These are phyloP conservation scores for Drosophila varians DNA, from an alignment of 1,140 invertebrate species.

Conservation along the genomic window DNA sequence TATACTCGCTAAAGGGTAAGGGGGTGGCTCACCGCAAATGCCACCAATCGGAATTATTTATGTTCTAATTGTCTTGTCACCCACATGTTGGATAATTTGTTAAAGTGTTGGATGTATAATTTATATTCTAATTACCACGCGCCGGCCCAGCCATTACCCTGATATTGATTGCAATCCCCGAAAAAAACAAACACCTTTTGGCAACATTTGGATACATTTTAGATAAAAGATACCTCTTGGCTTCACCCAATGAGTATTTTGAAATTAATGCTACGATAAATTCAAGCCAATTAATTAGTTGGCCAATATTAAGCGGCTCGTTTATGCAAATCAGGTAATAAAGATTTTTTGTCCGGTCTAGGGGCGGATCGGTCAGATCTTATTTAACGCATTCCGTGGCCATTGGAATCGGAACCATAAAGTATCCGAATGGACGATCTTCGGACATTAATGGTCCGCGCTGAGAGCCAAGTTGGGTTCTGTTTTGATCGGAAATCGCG, in stretches of 20 bases:
- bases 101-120: slow-evolving; percentile 8
- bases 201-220: background rate
- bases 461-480: slow-evolving; percentile 26
- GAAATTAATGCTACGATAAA: slow-evolving; percentile 57
- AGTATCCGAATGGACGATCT: slow-evolving; percentile 26
- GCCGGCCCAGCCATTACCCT: background rate
- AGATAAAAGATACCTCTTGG: background rate
- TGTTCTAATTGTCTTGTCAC: slow-evolving; percentile 31
- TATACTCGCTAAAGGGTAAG: slow-evolving; percentile 22
- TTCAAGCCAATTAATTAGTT: slow-evolving; percentile 67
- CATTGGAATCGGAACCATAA: slow-evolving; percentile 43
- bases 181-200: background rate
- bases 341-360: slow-evolving; percentile 55
- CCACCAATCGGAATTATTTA: slow-evolving; percentile 14
- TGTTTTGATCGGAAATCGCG: slow-evolving; percentile 22
- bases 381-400: slow-evolving; percentile 66
- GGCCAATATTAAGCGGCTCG: slow-evolving; percentile 48
- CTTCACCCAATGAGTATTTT: slow-evolving; percentile 58
- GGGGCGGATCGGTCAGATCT: slow-evolving; percentile 38
- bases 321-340: slow-evolving; percentile 70
- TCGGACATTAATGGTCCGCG: slow-evolving; percentile 37
- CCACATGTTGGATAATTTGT: slow-evolving; percentile 9
- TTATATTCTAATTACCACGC: slow-evolving; percentile 5
- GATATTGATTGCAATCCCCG: slow-evolving; percentile 8
- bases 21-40: background rate